Conservation (phyloP, 2,888 invertebrate species). For the Volucella zonaria region DNA sequence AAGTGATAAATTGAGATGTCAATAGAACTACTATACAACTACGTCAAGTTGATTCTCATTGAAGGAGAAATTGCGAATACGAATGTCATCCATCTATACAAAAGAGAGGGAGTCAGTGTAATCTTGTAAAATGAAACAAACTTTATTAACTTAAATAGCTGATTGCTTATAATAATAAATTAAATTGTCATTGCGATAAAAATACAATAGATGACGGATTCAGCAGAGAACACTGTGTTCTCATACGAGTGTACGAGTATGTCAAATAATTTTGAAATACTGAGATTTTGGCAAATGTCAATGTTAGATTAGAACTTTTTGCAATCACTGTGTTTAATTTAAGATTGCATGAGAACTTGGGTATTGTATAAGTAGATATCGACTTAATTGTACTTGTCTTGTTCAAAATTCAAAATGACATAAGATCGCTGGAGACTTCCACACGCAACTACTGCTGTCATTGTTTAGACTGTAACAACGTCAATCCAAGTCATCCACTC, state of each 20-base stretch:
- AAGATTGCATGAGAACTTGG: conserved; percentile 14
- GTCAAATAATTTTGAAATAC: too few relatives aligned
- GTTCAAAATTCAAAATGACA: conserved; percentile 23
- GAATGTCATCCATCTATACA: not conserved
- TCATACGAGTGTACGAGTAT: too few relatives aligned
- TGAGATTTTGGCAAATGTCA: too few relatives aligned
- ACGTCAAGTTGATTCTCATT: conserved; percentile 33
- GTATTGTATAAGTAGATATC: not conserved
- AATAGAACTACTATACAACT: conserved; percentile 33
- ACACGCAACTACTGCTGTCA: conserved; percentile 40
- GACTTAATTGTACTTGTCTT: conserved; percentile 19
- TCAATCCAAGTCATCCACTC: conserved; percentile 40
- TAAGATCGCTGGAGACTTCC: not conserved
- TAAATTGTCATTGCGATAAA: too few relatives aligned
- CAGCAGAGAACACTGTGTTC: too few relatives aligned
- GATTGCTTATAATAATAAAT: too few relatives aligned
- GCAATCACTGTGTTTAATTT: conserved; percentile 12
- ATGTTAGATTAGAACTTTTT: not conserved
- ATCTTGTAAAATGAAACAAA: not conserved
- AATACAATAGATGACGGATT: too few relatives aligned
- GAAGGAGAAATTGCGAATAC: not conserved
- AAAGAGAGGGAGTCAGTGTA: not conserved
- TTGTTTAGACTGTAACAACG: conserved; percentile 14
- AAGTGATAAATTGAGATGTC: conserved; percentile 45
- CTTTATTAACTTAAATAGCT: not conserved